Percentiles rank a stretch among this genome's conserved stretches.
phyloP scores from a whole-genome alignment of 2,113 vertebrate species.

The Psittacula cyanocephala region DNA sequence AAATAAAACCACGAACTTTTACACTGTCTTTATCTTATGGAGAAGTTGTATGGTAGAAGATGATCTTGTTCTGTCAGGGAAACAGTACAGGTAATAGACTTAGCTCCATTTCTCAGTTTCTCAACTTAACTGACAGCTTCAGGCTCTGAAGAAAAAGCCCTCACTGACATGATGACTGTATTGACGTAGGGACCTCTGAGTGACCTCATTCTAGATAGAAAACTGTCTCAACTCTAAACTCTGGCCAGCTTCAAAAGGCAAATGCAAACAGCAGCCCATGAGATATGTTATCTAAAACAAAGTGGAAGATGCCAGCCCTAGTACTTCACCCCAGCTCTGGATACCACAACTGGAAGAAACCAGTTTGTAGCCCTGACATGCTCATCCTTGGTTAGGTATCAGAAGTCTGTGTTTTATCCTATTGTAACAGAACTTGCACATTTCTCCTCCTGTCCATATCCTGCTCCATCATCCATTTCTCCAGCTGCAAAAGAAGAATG shows the following conservation, averaged over 20 bases:
- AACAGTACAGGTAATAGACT: neutral
- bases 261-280: neutral
- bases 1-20: neutral
- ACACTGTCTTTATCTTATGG: neutral
- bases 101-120: neutral
- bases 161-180: neutral
- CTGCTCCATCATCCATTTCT: neutral
- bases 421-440: accelerated
- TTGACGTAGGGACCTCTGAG: neutral
- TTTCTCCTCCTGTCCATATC: neutral
- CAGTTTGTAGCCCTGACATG: neutral
- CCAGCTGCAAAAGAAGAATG: neutral
- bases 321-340: neutral
- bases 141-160: neutral
- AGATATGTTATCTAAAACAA: neutral
- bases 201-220: neutral
- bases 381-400: neutral
- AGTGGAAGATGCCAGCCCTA: neutral
- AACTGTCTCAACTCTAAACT: neutral
- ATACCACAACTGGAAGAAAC: neutral
- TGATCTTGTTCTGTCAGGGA: neutral
- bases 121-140: neutral
- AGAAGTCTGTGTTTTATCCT: neutral
- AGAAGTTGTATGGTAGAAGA: neutral
- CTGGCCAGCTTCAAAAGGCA: neutral